A percentile compares a stretch with the other conserved stretches of the same genome.
Evolutionary conservation across 2,113 vertebrate species (phyloP).

Genomic region (Pomatostomus ruficeps): DNA sequence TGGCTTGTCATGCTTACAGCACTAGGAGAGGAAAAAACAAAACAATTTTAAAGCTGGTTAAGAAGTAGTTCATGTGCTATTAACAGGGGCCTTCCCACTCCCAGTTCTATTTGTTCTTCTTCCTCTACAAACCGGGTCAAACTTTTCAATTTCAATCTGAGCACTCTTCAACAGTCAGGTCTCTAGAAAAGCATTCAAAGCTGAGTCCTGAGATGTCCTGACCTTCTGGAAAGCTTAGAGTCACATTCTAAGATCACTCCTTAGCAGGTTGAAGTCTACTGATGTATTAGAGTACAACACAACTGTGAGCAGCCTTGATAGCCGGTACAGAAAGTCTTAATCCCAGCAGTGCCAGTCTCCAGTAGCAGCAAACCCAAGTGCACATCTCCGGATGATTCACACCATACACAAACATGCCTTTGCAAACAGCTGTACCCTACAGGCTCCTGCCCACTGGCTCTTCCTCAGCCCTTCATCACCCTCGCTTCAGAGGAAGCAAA

Average conservation of each 20-base stretch:
- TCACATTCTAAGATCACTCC: background rate
- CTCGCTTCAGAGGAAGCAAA: background rate
- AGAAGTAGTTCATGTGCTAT: constrained; percentile 60
- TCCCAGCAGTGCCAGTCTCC: background rate
- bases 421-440: background rate
- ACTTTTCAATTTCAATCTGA: constrained; percentile 67
- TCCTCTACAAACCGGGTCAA: constrained; percentile 52
- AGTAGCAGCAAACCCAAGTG: background rate
- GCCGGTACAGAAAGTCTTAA: background rate
- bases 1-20: constrained; percentile 75
- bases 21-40: constrained; percentile 80
- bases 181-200: background rate
- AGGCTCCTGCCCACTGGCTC: background rate
- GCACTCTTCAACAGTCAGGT: background rate
- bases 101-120: constrained; percentile 78
- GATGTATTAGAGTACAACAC: background rate
- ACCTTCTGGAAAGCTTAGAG: background rate
- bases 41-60: constrained; percentile 76
- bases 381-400: background rate
- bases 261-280: background rate
- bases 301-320: background rate
- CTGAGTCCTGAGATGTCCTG: background rate
- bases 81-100: constrained; percentile 75
- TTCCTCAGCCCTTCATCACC: background rate
- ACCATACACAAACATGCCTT: background rate